Base-by-base conservation (phyloP, 2,888 invertebrate species). In the Drosophila mettleri region DNA sequence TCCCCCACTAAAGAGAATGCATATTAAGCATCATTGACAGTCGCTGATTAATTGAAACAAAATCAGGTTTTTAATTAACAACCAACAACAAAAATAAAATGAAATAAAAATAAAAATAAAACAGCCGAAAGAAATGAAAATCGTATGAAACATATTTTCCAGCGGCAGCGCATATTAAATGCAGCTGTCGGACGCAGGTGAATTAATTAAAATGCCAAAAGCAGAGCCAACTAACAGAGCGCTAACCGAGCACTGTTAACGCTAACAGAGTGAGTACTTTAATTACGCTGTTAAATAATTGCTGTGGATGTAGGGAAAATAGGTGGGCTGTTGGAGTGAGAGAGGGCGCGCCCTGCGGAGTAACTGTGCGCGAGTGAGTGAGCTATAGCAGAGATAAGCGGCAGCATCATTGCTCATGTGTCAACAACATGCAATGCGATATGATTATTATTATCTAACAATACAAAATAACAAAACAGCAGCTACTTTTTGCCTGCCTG, bases 391-490 rank as follows among this genome's bases (percentile, higher is more conserved):
- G 20, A 63, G 67, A 73, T 67, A 86, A 78, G 68, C 69, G 66
- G 82, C 85, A 78, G 70, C 85, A 86, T 86, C 87, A 86, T 86
- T 80, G 77, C 82, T 87, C 86, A 86, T 86, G 85, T 86, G 86
- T 87, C 86, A 86, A 86, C 86, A 85, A 80, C 86, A 85, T 84
- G 86, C 86, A 83, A 86, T 83, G 86, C 84, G 83, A 84, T 86
- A 84, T 84, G 81, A 84, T 84, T 84, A 86, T 86, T 84, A 86
- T 84, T 85, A 86, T 84, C 86, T 75, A 75, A 85, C 85, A 85
- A 85, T 84, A 78, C 86, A 78, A 68, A 72, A 78, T 75, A 86
- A 83, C 80, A 86, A 80, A 85, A 74, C 75, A 64, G 71, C 71
- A 86, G 85, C 85, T 76, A 81, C 81, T 79, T 81, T 83, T 84